Percentiles rank a stretch among this genome's conserved stretches.
Evolutionary conservation across 2,797 vertebrate genomes (phyloP).

Genomic region (Catostomus latipinnis): DNA sequence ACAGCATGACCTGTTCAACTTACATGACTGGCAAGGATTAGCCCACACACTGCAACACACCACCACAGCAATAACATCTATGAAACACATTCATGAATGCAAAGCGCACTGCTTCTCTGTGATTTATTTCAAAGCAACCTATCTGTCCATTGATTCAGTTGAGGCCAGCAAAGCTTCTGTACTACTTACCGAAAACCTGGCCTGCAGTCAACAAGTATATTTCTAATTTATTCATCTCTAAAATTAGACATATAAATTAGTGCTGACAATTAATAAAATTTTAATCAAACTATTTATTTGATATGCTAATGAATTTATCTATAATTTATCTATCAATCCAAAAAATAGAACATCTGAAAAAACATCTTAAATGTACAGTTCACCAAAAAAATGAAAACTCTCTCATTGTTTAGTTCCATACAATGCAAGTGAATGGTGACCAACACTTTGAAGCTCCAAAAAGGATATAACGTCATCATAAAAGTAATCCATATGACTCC

Average conservation of each 20-base stretch:
- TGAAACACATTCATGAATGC: constrained; percentile 25
- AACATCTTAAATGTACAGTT: no score
- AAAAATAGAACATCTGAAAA: no score
- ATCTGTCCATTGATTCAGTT: constrained; percentile 36
- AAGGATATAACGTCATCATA: no score
- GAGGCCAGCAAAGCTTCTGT: constrained; percentile 29
- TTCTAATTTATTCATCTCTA: constrained; percentile 9
- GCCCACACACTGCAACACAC: constrained; percentile 29
- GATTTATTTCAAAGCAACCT: constrained; percentile 40
- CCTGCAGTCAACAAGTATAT: constrained; percentile 17
- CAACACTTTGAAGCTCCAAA: no score
- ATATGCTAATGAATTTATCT: no score
- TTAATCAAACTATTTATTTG: no score
- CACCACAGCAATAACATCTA: constrained; percentile 38
- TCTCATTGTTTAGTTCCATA: no score
- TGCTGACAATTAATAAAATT: no score
- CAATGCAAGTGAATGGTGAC: no score
- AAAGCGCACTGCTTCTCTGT: constrained; percentile 22
- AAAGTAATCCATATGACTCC: no score
- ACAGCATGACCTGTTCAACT: constrained; percentile 20
- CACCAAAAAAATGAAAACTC: no score
- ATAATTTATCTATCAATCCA: no score
- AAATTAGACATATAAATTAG: constrained; percentile 1
- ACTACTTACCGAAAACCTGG: constrained; percentile 20
- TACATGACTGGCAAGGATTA: constrained; percentile 11